Evolutionary conservation across 2,113 vertebrate species (phyloP).

Genomic region (Platichthys flesus): DNA sequence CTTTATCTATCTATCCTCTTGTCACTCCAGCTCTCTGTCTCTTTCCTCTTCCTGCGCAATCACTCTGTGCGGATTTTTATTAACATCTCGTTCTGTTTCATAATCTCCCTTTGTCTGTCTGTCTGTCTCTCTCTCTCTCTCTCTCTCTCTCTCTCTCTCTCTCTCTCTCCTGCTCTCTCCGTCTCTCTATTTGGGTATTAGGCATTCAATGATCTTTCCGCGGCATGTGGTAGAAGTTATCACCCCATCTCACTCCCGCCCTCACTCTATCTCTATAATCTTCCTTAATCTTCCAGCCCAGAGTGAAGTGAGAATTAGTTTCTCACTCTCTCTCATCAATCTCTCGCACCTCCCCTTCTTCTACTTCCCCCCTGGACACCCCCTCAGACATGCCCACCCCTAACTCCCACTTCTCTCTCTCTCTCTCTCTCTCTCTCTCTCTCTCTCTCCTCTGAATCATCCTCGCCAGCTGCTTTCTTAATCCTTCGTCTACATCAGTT

Average conservation of each 20-base stretch:
- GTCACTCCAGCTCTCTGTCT: slow-evolving; percentile 49
- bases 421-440: slow-evolving; percentile 15
- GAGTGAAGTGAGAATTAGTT: slow-evolving; percentile 87
- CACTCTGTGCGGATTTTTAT: slow-evolving; percentile 20
- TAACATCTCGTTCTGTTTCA: slow-evolving; percentile 41
- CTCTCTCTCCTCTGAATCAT: slow-evolving; percentile 54
- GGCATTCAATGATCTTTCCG: slow-evolving; percentile 79
- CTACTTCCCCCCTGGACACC: not conserved
- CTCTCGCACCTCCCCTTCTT: slow-evolving; percentile 69
- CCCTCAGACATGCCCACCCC: not conserved
- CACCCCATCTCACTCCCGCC: slow-evolving; percentile 74
- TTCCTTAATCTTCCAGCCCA: slow-evolving; percentile 83
- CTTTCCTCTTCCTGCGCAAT: slow-evolving; percentile 31
- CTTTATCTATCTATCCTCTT: slow-evolving; percentile 58
- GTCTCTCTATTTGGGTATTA: slow-evolving; percentile 67
- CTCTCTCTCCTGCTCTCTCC: not conserved
- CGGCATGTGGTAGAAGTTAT: slow-evolving; percentile 79
- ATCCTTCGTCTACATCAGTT: slow-evolving; percentile 67
- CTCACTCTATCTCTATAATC: slow-evolving; percentile 80
- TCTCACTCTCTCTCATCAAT: slow-evolving; percentile 82
- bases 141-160: not conserved
- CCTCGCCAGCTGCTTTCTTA: slow-evolving; percentile 70
- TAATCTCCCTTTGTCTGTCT: slow-evolving; percentile 49
- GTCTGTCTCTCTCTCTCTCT: slow-evolving; percentile 27
- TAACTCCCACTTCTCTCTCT: not conserved